Percentiles rank a stretch among this genome's conserved stretches.
phyloP scores from a whole-genome alignment of 2,888 invertebrate species.

The Lymantria dispar region DNA sequence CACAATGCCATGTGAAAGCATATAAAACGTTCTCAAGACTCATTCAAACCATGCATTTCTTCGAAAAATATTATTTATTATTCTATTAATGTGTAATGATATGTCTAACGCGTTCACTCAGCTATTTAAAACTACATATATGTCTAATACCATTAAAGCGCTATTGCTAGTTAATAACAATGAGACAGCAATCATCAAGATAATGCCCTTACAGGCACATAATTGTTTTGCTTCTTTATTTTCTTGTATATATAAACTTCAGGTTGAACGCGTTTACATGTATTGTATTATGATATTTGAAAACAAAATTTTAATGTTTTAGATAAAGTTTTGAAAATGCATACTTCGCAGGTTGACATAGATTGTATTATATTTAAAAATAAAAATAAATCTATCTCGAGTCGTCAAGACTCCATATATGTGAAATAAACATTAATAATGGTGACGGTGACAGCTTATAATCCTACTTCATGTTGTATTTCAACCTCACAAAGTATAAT shows the following conservation, averaged over 20 bases:
- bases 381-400: too few relatives aligned
- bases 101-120: slow-evolving; percentile 37
- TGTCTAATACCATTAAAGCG: slow-evolving; percentile 41
- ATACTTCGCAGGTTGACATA: too few relatives aligned
- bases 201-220: slow-evolving; percentile 47
- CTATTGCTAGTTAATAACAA: slow-evolving; percentile 48
- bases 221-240: slow-evolving; percentile 51
- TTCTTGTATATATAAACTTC: slow-evolving; percentile 27
- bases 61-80: slow-evolving; percentile 21
- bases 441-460: too few relatives aligned
- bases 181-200: slow-evolving; percentile 54
- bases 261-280: slow-evolving; percentile 16
- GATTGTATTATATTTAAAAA: too few relatives aligned
- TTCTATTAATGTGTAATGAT: slow-evolving; percentile 44
- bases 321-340: too few relatives aligned
- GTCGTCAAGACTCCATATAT: too few relatives aligned
- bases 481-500: too few relatives aligned
- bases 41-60: slow-evolving; percentile 26
- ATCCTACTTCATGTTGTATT: too few relatives aligned
- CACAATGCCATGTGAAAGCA: slow-evolving; percentile 27
- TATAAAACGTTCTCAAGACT: slow-evolving; percentile 37
- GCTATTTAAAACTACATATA: slow-evolving; percentile 35
- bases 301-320: too few relatives aligned
- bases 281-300: slow-evolving; percentile 1
- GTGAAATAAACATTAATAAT: too few relatives aligned